These are phyloP conservation scores for Periplaneta americana DNA, from an alignment of 1,140 invertebrate species.

Conservation along the genomic window DNA sequence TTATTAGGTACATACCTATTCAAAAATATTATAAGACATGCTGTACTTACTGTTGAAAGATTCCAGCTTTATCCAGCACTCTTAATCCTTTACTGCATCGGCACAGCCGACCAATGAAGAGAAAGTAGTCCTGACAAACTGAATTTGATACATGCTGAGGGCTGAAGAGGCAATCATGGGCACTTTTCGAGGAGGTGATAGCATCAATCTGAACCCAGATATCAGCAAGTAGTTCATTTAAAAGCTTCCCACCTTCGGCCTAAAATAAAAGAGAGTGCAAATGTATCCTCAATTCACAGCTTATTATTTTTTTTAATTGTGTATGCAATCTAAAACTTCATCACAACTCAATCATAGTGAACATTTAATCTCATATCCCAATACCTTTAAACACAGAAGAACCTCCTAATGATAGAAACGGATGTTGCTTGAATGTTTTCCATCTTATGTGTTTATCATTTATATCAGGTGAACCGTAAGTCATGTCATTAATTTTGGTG, in stretches of 20 bases:
- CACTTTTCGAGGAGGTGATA: constrained; percentile 61
- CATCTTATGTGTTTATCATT: too few relatives aligned
- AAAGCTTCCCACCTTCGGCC: constrained; percentile 44
- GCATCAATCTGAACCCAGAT: constrained; percentile 69
- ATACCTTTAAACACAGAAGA: too few relatives aligned
- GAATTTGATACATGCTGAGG: constrained; percentile 82
- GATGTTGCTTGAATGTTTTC: too few relatives aligned
- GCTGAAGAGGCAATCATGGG: constrained; percentile 84
- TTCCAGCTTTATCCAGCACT: constrained; percentile 67
- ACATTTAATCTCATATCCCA: too few relatives aligned
- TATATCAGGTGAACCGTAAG: too few relatives aligned
- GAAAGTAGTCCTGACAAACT: constrained; percentile 89
- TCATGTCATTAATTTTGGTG: too few relatives aligned
- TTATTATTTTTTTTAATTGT: too few relatives aligned
- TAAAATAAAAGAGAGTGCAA: constrained; percentile 28
- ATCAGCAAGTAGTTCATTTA: constrained; percentile 76
- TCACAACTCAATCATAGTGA: too few relatives aligned
- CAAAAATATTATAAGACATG: constrained; percentile 10
- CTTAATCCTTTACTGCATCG: constrained; percentile 64
- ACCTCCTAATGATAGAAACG: too few relatives aligned
- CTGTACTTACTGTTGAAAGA: constrained; percentile 63
- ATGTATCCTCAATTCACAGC: background rate
- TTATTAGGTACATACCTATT: constrained; percentile 4
- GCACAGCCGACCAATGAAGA: constrained; percentile 84
- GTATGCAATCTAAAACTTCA: too few relatives aligned